phyloP scores from a whole-genome alignment of 1,140 invertebrate species.

The Muscidifurax raptorellus region DNA sequence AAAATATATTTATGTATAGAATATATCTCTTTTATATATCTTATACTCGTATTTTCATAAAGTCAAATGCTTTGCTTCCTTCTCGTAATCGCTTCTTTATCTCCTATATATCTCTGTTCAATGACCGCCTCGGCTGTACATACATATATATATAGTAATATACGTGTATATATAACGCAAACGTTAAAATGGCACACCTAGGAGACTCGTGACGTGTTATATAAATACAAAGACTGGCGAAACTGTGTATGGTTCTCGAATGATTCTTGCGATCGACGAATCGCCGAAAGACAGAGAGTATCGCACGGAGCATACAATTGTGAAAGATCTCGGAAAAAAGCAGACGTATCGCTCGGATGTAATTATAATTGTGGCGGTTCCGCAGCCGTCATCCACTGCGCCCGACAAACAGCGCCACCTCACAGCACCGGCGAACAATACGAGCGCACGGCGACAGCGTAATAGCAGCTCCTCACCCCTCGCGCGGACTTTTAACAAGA shows the following conservation, averaged over 20 bases:
- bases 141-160: background rate
- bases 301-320: no score
- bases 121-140: conserved; percentile 7
- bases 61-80: conserved; percentile 24
- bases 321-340: background rate
- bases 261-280: background rate
- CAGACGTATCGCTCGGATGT: background rate
- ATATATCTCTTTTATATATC: conserved; percentile 45
- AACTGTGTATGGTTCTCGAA: background rate
- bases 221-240: conserved; percentile 31
- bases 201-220: conserved; percentile 35
- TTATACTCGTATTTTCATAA: conserved; percentile 38
- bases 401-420: no score
- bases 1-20: conserved; percentile 48
- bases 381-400: no score
- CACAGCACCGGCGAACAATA: no score
- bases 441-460: no score
- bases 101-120: background rate
- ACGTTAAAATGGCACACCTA: conserved; percentile 50
- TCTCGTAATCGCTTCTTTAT: background rate
- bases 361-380: no score
- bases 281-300: background rate
- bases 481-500: no score
- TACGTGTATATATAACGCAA: background rate
- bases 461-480: no score